phyloP scores from a whole-genome alignment of 2,113 vertebrate species.

The Apaloderma vittatum region DNA sequence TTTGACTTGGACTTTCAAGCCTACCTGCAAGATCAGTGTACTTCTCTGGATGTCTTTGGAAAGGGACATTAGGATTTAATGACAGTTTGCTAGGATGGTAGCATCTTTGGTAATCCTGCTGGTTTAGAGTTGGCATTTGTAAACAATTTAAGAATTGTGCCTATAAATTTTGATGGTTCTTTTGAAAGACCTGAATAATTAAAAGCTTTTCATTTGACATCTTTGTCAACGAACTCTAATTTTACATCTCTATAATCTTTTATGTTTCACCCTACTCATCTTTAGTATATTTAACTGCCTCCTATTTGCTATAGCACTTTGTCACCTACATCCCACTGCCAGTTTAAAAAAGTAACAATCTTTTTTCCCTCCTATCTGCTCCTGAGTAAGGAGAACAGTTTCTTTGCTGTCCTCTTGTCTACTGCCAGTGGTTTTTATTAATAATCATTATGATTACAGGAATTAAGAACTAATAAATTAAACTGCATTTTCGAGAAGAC shows the following conservation, averaged over 20 bases:
- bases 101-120: not conserved
- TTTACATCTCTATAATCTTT: not conserved
- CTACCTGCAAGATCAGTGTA: not conserved
- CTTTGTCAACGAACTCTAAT: conserved; percentile 8
- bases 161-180: not conserved
- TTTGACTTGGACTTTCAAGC: not conserved
- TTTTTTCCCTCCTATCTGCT: not conserved
- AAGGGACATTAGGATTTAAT: not conserved
- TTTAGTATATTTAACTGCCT: not conserved
- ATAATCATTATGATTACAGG: not conserved
- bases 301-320: not conserved
- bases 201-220: not conserved
- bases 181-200: not conserved
- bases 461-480: not conserved
- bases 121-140: not conserved
- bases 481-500: not conserved
- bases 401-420: not conserved
- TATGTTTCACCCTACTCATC: not conserved
- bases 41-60: not conserved
- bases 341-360: not conserved
- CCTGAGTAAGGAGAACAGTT: not conserved
- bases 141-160: not conserved
- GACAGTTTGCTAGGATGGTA: not conserved
- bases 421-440: not conserved
- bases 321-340: conserved; percentile 9